These are phyloP conservation scores for Elymnias hypermnestra DNA, from an alignment of 1,140 invertebrate genomes.

Conservation along the genomic window DNA sequence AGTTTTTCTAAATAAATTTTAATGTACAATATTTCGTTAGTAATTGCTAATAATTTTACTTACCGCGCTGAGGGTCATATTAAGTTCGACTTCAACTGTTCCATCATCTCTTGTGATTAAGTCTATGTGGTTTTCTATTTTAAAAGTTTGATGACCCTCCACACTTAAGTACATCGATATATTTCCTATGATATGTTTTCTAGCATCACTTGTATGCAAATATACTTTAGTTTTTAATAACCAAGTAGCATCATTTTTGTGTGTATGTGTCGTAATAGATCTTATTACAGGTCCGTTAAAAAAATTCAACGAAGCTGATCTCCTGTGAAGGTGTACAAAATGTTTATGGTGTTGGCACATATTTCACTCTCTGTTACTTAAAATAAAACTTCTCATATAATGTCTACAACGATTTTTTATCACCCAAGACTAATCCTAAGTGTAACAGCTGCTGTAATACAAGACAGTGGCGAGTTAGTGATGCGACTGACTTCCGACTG, in stretches of 20 bases:
- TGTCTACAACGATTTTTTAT: too few species aligned
- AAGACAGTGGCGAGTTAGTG: too few species aligned
- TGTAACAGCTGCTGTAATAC: too few species aligned
- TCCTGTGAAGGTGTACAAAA: constrained; percentile 73
- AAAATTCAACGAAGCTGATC: constrained; percentile 73
- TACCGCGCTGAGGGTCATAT: constrained; percentile 53
- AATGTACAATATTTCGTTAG: background rate
- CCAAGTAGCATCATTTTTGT: constrained; percentile 56
- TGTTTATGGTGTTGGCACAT: too few species aligned
- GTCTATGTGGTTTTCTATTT: constrained; percentile 28
- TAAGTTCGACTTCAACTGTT: constrained; percentile 37
- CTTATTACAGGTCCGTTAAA: constrained; percentile 75
- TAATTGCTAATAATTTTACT: background rate
- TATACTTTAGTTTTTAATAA: constrained; percentile 71
- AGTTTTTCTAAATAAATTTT: too few species aligned
- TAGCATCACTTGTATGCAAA: constrained; percentile 65
- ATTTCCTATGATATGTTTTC: constrained; percentile 30
- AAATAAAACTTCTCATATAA: too few species aligned
- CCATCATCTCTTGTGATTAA: constrained; percentile 34
- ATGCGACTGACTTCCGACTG: too few species aligned
- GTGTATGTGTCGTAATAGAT: constrained; percentile 68
- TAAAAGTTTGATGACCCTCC: constrained; percentile 37
- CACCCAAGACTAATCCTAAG: too few species aligned
- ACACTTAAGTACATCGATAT: constrained; percentile 33
- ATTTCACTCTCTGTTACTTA: too few species aligned